Conservation (phyloP, 2,797 vertebrate genomes). For the Anabas testudineus region DNA sequence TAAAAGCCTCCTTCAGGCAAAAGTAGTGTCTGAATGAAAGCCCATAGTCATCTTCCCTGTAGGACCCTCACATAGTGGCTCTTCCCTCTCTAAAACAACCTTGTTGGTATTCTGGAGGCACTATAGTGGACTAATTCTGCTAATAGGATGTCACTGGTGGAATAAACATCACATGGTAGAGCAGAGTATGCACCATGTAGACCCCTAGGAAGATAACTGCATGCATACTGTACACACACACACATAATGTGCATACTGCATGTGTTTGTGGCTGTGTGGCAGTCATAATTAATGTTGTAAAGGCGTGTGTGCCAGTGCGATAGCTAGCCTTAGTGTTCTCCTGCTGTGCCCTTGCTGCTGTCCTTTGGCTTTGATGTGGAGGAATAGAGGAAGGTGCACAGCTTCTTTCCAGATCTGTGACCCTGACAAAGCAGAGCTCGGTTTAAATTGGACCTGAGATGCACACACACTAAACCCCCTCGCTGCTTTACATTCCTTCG, state of each 20-base stretch:
- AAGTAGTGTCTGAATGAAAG: conserved; percentile 54
- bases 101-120: conserved; percentile 67
- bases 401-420: conserved; percentile 11
- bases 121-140: conserved; percentile 65
- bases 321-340: conserved; percentile 57
- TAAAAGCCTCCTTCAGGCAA: conserved; percentile 54
- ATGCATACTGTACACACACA: too few relatives aligned
- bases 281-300: conserved; percentile 75
- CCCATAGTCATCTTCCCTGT: conserved; percentile 47
- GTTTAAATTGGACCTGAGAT: conserved; percentile 5
- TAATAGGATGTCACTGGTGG: conserved; percentile 76
- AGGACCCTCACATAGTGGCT: conserved; percentile 26
- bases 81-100: conserved; percentile 30
- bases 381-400: conserved; percentile 37
- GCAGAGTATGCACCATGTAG: conserved; percentile 66
- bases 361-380: conserved; percentile 74
- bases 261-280: conserved; percentile 44
- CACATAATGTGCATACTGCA: not conserved
- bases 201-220: conserved; percentile 67
- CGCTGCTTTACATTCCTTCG: not conserved
- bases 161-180: conserved; percentile 78
- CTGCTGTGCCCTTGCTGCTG: conserved; percentile 72
- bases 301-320: conserved; percentile 54
- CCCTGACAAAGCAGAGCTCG: not conserved
- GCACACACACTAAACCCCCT: not conserved